phyloP scores from a whole-genome alignment of 2,113 vertebrate species.

The Anser cygnoides region DNA sequence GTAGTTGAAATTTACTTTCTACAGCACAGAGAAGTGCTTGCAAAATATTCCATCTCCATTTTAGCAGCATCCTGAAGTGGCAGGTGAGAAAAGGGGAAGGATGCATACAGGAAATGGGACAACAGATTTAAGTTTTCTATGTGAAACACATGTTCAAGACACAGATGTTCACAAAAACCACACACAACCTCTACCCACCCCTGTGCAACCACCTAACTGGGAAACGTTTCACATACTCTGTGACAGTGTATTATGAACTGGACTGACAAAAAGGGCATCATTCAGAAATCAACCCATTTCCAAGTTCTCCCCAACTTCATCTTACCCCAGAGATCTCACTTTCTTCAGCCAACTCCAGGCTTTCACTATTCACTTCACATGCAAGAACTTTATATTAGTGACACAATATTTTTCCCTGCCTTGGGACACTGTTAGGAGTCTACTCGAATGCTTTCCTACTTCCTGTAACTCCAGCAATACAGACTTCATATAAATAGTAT shows the following conservation, averaged over 20 bases:
- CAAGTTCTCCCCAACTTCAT: background rate
- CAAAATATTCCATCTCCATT: background rate
- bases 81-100: background rate
- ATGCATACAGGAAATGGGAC: background rate
- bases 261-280: background rate
- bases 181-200: background rate
- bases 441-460: background rate
- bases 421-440: background rate
- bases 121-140: background rate
- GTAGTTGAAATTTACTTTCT: background rate
- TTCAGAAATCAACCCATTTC: background rate
- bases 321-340: background rate
- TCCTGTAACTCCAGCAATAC: background rate
- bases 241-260: background rate
- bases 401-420: background rate
- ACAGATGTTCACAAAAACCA: background rate
- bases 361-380: background rate
- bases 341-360: background rate
- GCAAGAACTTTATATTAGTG: background rate
- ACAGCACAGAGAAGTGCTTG: background rate
- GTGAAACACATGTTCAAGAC: background rate
- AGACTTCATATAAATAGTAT: fast-evolving
- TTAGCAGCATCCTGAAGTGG: background rate
- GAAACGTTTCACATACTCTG: background rate
- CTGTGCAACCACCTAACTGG: fast-evolving